Base-by-base conservation (phyloP, 1,140 invertebrate species). In the Parapsyche elsis region DNA sequence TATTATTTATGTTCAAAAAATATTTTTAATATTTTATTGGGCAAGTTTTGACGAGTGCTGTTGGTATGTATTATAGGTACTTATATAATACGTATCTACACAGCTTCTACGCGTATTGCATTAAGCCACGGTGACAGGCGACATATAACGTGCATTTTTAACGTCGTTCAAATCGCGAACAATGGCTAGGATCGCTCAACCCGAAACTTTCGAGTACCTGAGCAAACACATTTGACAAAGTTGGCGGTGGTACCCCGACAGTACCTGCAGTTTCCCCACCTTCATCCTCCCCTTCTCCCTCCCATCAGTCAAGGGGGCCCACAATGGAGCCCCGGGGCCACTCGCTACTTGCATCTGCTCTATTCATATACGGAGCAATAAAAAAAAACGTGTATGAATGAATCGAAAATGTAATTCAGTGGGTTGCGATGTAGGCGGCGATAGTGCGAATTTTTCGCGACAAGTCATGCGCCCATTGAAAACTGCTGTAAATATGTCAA, bases 201-300 rank as follows among this genome's bases (percentile, higher is more conserved):
- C 76, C 45, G 46, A 75, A 80, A 46, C 19, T 46, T 79, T 57
- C 30, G 78, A 79, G 78, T 79, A 79, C 78, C 78, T 79, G 78
- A 61, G 49, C 71, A 79, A 79, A 79, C 78, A 79, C 44, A 74
- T 79, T 73, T 74, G 78, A 79, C 78, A 79, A 74, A 79, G 70
- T 79, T 59, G 64, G 10, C 23, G 21, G 64, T 23, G 64, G 12
- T 26, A 26, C n/a, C 0, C 12, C 19, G 19, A 19, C 21, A 23
- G 64, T 67, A 67, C 64, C 64, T 67, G 64, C 64, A 16, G 5
- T 10, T 1, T 1, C 30, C 30, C 30, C n/a, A n/a, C 30, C 30
- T 4, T 38, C 30, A 38, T 38, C 30, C 30, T 9, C 7, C 57
- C 57, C 21, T 2, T 16, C n/a, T 21, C n/a, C 57, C 21, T 21